Evolutionary conservation across 1,140 invertebrate species (phyloP).

Genomic region (Holcopasites calliopsidis): DNA sequence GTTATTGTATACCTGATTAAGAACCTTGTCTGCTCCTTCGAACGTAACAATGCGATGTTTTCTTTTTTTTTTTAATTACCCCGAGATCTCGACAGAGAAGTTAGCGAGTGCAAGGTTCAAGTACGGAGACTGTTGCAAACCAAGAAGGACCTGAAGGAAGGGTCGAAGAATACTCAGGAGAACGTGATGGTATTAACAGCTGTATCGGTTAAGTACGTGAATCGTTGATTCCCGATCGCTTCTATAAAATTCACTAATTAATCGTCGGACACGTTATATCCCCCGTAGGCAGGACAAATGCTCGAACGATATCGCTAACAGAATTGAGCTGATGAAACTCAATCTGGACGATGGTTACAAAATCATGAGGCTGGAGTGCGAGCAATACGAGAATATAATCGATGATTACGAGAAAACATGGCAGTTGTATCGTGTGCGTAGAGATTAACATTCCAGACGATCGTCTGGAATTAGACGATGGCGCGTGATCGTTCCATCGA

Average conservation of each 20-base stretch:
- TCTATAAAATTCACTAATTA: background rate
- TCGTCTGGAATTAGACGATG: background rate
- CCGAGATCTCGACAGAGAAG: background rate
- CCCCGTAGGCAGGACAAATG: background rate
- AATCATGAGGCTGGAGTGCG: background rate
- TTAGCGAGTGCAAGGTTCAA: background rate
- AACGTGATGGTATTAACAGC: background rate
- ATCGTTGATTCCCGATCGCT: background rate
- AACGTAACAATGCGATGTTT: too few relatives aligned
- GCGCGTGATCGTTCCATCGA: background rate
- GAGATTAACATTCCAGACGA: background rate
- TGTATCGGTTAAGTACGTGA: conserved; percentile 25
- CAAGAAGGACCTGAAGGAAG: conserved; percentile 37
- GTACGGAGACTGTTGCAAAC: background rate
- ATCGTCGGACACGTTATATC: background rate
- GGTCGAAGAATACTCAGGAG: background rate
- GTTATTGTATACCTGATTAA: too few relatives aligned
- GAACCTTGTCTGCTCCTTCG: too few relatives aligned
- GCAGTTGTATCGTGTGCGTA: conserved; percentile 41
- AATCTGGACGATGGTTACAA: conserved; percentile 41
- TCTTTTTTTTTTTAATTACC: background rate
- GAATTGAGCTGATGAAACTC: background rate
- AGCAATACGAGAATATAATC: conserved; percentile 8
- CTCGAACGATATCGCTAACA: background rate
- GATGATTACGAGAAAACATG: conserved; percentile 27